A percentile compares a stretch with the other conserved stretches of the same genome.
Conservation (phyloP, 2,888 invertebrate genomes). For the Drosophila prostipennis region DNA sequence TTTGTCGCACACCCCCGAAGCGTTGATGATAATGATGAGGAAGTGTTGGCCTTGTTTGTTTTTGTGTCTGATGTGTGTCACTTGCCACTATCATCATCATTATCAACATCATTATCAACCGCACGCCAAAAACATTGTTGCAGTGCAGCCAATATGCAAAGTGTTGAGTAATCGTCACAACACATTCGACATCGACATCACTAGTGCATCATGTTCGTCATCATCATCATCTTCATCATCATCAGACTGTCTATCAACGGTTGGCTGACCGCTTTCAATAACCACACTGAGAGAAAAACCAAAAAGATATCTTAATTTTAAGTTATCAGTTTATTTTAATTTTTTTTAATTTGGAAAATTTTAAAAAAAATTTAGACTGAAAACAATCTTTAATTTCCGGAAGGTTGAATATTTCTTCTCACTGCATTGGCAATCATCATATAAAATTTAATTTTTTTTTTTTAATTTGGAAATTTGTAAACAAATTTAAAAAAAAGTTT, state of each 20-base stretch:
- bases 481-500: too few species aligned
- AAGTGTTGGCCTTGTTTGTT: conserved; percentile 35
- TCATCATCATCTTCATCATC: conserved; percentile 8
- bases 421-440: too few species aligned
- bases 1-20: conserved; percentile 1
- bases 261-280: conserved; percentile 28
- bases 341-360: too few species aligned
- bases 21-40: conserved; percentile 11
- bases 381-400: too few species aligned
- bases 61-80: conserved; percentile 32
- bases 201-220: conserved; percentile 11
- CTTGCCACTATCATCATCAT: conserved; percentile 23
- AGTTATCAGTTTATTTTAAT: background rate
- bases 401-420: too few species aligned
- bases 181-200: conserved; percentile 25
- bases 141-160: conserved; percentile 28
- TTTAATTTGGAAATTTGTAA: too few species aligned
- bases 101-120: conserved; percentile 5
- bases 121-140: conserved; percentile 14
- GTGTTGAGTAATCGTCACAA: conserved; percentile 38
- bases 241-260: conserved; percentile 15
- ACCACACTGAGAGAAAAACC: conserved; percentile 1
- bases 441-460: too few species aligned
- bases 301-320: too few species aligned
- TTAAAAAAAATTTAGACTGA: too few species aligned